Evolutionary conservation across 92 coral and sea anemone genomes (phyloP).

Genomic region (Heliopora coerulea): DNA sequence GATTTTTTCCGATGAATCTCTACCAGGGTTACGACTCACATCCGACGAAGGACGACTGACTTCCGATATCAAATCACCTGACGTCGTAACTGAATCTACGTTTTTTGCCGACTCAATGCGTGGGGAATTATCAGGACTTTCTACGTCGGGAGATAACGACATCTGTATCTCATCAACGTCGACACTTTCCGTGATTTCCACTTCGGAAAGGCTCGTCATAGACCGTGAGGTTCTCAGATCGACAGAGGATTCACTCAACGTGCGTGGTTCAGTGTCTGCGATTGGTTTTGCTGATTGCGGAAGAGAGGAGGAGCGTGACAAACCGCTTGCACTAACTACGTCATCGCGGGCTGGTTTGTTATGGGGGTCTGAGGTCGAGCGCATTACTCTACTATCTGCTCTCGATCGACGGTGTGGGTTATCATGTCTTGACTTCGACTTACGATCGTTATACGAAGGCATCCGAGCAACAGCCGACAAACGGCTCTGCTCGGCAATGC

Average conservation of each 20-base stretch:
- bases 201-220: slow-evolving; percentile 32
- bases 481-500: slow-evolving; percentile 24
- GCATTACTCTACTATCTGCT: slow-evolving; percentile 67
- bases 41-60: neutral
- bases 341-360: slow-evolving; percentile 66
- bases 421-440: slow-evolving; percentile 20
- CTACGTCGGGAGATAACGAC: slow-evolving; percentile 36
- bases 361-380: slow-evolving; percentile 88
- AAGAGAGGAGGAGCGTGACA: slow-evolving; percentile 85
- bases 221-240: slow-evolving; percentile 23
- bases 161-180: slow-evolving; percentile 36
- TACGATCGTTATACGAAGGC: slow-evolving; percentile 41
- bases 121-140: neutral
- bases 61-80: neutral
- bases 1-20: slow-evolving; percentile 24
- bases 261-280: slow-evolving; percentile 5
- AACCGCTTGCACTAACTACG: slow-evolving; percentile 36
- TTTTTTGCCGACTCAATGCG: neutral
- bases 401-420: slow-evolving; percentile 40
- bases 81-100: neutral
- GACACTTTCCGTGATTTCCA: slow-evolving; percentile 18
- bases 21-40: neutral
- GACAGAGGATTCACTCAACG: slow-evolving; percentile 16
- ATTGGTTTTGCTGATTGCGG: slow-evolving; percentile 68
- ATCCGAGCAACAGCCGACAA: slow-evolving; percentile 43